Conservation (phyloP, 2,797 vertebrate genomes). For the Anguilla pacifica region DNA sequence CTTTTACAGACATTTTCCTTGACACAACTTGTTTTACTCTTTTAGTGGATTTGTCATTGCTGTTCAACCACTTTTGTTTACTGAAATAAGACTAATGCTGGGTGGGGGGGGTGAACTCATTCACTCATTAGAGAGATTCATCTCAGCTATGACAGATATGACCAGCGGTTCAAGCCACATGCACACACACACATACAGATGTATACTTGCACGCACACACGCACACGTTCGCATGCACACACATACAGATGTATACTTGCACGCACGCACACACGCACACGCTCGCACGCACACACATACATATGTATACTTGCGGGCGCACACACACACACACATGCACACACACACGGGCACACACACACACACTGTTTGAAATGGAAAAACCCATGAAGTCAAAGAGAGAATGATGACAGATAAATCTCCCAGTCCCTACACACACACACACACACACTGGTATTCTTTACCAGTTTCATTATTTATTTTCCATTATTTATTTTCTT, state of each 20-base stretch:
- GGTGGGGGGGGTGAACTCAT: conserved; percentile 65
- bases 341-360: background rate
- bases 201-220: background rate
- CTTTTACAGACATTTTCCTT: conserved; percentile 51
- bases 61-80: conserved; percentile 51
- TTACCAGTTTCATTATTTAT: conserved; percentile 33
- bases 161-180: conserved; percentile 50
- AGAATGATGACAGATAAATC: conserved; percentile 35
- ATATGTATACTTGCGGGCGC: background rate
- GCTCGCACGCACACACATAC: conserved; percentile 46
- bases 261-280: no score
- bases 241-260: no score
- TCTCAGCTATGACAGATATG: conserved; percentile 55
- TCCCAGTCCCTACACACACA: conserved; percentile 9
- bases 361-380: conserved; percentile 5
- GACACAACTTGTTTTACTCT: conserved; percentile 56
- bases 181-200: conserved; percentile 30
- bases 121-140: conserved; percentile 70
- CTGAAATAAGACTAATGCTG: conserved; percentile 68
- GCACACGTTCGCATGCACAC: conserved; percentile 45
- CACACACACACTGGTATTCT: conserved; percentile 29
- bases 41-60: conserved; percentile 52
- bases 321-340: conserved; percentile 45
- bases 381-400: conserved; percentile 23
- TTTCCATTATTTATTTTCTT: conserved; percentile 35